Percentiles rank a stretch among this genome's conserved stretches.
These are phyloP conservation scores for Atethmia centrago DNA, from an alignment of 2,888 invertebrate genomes.

Conservation along the genomic window DNA sequence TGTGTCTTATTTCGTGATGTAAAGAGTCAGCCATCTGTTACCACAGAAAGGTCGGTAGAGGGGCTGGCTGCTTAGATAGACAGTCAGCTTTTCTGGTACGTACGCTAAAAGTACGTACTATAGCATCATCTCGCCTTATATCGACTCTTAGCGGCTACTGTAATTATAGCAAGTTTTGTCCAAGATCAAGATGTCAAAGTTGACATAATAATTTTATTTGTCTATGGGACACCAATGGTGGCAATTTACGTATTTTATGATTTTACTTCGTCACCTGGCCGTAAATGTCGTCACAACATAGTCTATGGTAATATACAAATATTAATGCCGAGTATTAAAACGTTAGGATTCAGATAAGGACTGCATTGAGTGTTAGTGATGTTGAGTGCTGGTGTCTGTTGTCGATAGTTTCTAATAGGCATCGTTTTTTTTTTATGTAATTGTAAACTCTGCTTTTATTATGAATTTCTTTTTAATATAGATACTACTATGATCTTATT, in stretches of 20 bases:
- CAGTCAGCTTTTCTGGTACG: not conserved
- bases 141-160: no score
- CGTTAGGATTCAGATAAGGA: slow-evolving; percentile 80
- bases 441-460: not conserved
- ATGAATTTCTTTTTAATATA: not conserved
- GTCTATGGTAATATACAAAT: slow-evolving; percentile 80
- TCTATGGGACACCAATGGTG: no score
- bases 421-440: slow-evolving; percentile 51
- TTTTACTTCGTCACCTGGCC: not conserved
- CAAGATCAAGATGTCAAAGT: not conserved
- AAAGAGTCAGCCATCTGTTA: not conserved
- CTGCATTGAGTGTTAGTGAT: slow-evolving; percentile 79
- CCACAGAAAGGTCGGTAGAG: not conserved
- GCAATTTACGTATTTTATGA: not conserved
- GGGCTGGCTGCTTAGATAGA: not conserved
- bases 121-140: not conserved
- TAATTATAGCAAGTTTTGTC: not conserved
- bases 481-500: not conserved
- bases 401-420: slow-evolving; percentile 47
- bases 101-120: not conserved
- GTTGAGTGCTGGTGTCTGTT: slow-evolving; percentile 52
- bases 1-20: not conserved
- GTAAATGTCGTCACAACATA: slow-evolving; percentile 61
- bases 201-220: no score
- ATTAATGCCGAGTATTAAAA: slow-evolving; percentile 81